Evolutionary conservation across 2,113 vertebrate genomes (phyloP).

Genomic region (Lycocorax pyrrhopterus): DNA sequence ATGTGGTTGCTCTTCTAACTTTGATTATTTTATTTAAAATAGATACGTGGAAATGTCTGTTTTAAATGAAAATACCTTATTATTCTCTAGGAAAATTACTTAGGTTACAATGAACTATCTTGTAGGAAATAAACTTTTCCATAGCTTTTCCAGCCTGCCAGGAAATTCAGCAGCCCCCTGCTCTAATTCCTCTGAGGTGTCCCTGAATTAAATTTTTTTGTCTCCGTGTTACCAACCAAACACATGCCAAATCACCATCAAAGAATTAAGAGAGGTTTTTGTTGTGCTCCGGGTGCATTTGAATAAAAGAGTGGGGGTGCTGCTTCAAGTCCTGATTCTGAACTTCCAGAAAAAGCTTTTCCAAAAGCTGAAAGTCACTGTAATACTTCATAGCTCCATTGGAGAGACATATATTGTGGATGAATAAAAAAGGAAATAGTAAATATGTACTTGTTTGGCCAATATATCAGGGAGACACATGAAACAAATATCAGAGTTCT

Average conservation of each 20-base stretch:
- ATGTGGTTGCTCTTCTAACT: not conserved
- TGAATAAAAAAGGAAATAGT: not conserved
- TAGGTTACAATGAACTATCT: not conserved
- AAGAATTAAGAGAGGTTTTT: not conserved
- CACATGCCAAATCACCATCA: not conserved
- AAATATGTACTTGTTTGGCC: not conserved
- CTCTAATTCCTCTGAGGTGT: not conserved
- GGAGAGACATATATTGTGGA: not conserved
- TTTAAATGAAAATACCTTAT: not conserved
- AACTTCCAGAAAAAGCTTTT: not conserved
- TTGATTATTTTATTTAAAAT: not conserved
- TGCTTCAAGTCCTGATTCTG: not conserved
- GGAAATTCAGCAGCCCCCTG: not conserved
- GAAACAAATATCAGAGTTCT: not conserved
- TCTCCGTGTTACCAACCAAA: not conserved
- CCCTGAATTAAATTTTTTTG: not conserved
- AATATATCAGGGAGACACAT: not conserved
- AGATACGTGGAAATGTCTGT: not conserved
- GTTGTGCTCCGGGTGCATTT: not conserved
- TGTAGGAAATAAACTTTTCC: not conserved
- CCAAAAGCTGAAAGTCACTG: not conserved
- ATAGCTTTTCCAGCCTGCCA: not conserved
- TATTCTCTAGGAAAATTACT: not conserved
- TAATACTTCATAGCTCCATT: not conserved
- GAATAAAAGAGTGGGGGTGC: not conserved